These are phyloP conservation scores for Loris lydekkerianus DNA, from an alignment of 2,797 vertebrate genomes.

Conservation along the genomic window DNA sequence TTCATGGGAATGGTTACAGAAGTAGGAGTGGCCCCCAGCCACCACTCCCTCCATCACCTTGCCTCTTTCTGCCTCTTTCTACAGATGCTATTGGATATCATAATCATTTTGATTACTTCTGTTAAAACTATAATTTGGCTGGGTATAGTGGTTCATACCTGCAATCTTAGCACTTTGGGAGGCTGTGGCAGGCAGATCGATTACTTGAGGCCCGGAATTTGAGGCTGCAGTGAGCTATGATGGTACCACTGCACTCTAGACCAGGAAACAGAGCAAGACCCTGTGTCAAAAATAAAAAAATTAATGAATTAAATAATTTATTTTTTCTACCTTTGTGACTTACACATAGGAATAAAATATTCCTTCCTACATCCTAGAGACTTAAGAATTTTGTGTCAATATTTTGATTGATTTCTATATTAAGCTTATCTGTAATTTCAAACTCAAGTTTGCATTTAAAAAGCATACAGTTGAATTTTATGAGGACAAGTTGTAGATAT, in stretches of 20 bases:
- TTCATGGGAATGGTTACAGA: not conserved
- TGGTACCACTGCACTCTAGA: no score
- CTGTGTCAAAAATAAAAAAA: no score
- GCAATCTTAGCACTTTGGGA: no score
- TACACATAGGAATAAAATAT: not conserved
- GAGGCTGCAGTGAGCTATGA: no score
- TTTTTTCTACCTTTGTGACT: constrained; percentile 44
- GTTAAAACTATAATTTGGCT: not conserved
- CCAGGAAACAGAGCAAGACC: no score
- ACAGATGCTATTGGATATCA: not conserved
- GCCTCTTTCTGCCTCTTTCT: not conserved
- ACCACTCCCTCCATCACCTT: not conserved
- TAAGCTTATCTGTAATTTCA: not conserved
- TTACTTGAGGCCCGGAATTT: no score
- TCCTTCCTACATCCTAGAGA: not conserved
- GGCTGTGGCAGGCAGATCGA: no score
- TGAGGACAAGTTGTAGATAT: not conserved
- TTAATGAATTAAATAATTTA: not conserved
- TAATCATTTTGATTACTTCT: not conserved
- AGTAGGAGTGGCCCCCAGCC: not conserved
- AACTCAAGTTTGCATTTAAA: not conserved
- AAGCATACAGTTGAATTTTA: not conserved
- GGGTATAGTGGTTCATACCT: no score
- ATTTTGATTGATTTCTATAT: not conserved
- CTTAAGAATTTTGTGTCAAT: not conserved